A percentile compares a stretch with the other conserved stretches of the same genome.
phyloP scores from a whole-genome alignment of 2,888 invertebrate genomes.

The Bombylius major region DNA sequence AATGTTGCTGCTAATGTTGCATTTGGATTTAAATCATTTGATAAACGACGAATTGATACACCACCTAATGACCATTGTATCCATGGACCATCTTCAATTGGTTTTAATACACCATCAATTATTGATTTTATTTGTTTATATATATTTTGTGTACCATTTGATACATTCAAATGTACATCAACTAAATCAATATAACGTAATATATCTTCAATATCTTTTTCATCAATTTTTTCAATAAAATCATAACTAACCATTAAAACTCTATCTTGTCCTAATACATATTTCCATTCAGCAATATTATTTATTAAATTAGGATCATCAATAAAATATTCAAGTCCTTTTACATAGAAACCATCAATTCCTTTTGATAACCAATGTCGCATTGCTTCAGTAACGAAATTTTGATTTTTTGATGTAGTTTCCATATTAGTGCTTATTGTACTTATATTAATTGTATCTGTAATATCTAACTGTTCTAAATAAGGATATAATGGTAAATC shows the following conservation, averaged over 20 bases:
- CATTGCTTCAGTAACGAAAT: conserved; percentile 45
- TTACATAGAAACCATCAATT: conserved; percentile 82
- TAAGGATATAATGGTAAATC: conserved; percentile 58
- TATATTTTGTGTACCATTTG: conserved; percentile 44
- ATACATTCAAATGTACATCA: conserved; percentile 51
- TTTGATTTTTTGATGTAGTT: not conserved
- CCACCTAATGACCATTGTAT: conserved; percentile 68
- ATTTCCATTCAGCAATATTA: conserved; percentile 55
- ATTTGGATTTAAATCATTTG: conserved; percentile 45
- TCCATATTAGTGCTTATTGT: conserved; percentile 6
- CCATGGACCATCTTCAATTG: conserved; percentile 53
- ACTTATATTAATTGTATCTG: conserved; percentile 35
- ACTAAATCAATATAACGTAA: conserved; percentile 56
- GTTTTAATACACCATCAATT: conserved; percentile 45
- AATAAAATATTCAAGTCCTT: conserved; percentile 57
- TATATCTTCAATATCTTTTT: conserved; percentile 44
- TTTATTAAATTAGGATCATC: conserved; percentile 47
- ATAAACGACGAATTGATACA: conserved; percentile 44
- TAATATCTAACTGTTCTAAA: conserved; percentile 32
- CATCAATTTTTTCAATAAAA: conserved; percentile 39
- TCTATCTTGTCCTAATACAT: conserved; percentile 46
- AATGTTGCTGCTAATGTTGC: conserved; percentile 56
- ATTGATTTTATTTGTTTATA: conserved; percentile 46
- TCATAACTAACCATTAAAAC: conserved; percentile 54
- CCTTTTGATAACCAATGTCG: conserved; percentile 58